Percentiles rank a stretch among this genome's conserved stretches.
phyloP scores from a whole-genome alignment of 2,888 invertebrate species.

The Dicranocentrus wangi region DNA sequence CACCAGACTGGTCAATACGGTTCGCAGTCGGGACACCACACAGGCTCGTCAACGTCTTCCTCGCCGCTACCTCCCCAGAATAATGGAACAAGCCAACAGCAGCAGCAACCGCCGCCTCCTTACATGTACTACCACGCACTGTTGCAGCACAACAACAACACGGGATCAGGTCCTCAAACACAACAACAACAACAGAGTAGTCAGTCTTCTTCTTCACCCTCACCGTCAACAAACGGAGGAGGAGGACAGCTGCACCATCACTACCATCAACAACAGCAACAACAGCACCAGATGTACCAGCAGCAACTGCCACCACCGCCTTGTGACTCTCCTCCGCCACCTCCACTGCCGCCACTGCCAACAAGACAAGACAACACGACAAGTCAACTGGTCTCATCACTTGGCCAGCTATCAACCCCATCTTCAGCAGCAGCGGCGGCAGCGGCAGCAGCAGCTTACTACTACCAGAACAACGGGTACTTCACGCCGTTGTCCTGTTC shows the following conservation, averaged over 20 bases:
- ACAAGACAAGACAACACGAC: background rate
- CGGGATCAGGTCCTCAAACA: constrained; percentile 54
- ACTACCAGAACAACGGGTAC: constrained; percentile 45
- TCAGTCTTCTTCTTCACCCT: constrained; percentile 78
- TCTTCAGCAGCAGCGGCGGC: no score
- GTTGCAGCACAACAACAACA: constrained; percentile 20
- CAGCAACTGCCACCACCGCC: constrained; percentile 44
- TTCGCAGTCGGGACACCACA: no score
- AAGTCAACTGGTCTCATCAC: background rate
- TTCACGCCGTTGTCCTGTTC: constrained; percentile 25
- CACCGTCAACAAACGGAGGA: constrained; percentile 76
- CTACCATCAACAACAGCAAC: background rate
- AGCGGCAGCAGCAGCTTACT: constrained; percentile 25
- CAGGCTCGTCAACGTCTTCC: constrained; percentile 38
- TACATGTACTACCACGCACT: constrained; percentile 27
- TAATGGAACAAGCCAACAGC: constrained; percentile 34
- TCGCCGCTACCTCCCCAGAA: constrained; percentile 21
- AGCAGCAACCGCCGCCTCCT: constrained; percentile 74
- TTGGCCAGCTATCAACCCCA: background rate
- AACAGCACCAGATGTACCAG: constrained; percentile 16
- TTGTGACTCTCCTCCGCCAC: constrained; percentile 74
- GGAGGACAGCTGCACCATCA: no score
- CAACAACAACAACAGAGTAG: constrained; percentile 33
- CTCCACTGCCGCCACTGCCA: constrained; percentile 72
- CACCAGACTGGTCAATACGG: no score